Conservation (phyloP, 2,113 vertebrate species). For the Dromas ardeola region DNA sequence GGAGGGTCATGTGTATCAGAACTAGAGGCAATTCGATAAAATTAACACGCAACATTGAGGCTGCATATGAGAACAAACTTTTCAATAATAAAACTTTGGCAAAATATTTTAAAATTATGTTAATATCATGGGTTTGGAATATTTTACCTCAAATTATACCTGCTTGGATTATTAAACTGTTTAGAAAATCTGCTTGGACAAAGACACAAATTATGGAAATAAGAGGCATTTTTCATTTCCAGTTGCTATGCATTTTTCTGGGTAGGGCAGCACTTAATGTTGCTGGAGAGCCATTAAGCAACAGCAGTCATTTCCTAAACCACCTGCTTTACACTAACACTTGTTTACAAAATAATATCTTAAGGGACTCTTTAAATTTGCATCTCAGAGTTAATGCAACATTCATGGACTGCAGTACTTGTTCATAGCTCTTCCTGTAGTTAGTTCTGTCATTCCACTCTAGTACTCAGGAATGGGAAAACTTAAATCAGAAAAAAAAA, state of each 20-base stretch:
- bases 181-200: not conserved
- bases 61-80: not conserved
- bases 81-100: not conserved
- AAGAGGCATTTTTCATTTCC: not conserved
- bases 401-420: not conserved
- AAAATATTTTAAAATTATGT: not conserved
- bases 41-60: not conserved
- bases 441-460: not conserved
- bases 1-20: accelerated
- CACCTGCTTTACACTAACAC: not conserved
- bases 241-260: not conserved
- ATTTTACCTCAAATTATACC: not conserved
- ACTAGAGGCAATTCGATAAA: not conserved
- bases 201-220: not conserved
- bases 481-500: not conserved
- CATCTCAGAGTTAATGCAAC: not conserved
- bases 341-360: not conserved
- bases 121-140: not conserved
- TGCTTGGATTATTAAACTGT: not conserved
- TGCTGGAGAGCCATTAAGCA: not conserved
- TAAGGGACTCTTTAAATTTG: not conserved
- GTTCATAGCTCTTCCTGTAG: not conserved
- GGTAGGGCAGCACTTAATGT: not conserved
- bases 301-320: not conserved
- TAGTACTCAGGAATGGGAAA: not conserved